phyloP scores from a whole-genome alignment of 1,140 invertebrate species.

The Drosophila grimshawi region DNA sequence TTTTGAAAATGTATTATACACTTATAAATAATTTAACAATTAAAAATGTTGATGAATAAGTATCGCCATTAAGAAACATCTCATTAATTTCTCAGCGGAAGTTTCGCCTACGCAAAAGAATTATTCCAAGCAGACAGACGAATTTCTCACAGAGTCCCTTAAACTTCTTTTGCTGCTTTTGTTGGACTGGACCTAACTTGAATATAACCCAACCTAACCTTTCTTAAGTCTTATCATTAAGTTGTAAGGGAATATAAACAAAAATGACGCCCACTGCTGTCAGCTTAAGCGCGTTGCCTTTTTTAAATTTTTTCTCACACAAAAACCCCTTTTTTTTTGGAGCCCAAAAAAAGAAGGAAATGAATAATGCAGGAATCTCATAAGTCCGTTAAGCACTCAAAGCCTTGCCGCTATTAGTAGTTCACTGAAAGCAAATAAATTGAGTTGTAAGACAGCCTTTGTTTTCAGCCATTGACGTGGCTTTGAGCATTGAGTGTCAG shows the following conservation, averaged over 20 bases:
- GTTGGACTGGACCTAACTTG: neutral
- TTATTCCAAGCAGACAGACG: too few species aligned
- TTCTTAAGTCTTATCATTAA: neutral
- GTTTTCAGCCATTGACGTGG: slow-evolving; percentile 57
- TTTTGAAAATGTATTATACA: too few species aligned
- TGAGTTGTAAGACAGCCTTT: slow-evolving; percentile 66
- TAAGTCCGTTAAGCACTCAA: slow-evolving; percentile 38
- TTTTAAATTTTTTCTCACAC: neutral
- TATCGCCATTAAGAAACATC: too few species aligned
- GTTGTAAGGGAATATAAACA: neutral
- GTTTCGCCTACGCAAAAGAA: too few species aligned
- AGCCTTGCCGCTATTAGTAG: slow-evolving; percentile 31
- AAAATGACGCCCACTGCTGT: neutral
- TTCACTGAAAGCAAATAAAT: slow-evolving; percentile 66
- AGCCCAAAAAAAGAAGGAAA: neutral
- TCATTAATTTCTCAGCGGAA: too few species aligned
- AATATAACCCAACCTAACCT: neutral
- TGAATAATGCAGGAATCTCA: slow-evolving; percentile 32
- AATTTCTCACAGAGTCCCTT: neutral
- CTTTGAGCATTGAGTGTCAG: slow-evolving; percentile 70
- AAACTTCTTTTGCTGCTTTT: neutral
- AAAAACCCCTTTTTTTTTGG: slow-evolving; percentile 1
- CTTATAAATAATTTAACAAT: too few species aligned
- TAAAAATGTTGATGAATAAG: too few species aligned
- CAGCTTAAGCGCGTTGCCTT: neutral